These are phyloP conservation scores for Zaprionus gabonicus DNA, from an alignment of 1,140 invertebrate genomes.

Conservation along the genomic window DNA sequence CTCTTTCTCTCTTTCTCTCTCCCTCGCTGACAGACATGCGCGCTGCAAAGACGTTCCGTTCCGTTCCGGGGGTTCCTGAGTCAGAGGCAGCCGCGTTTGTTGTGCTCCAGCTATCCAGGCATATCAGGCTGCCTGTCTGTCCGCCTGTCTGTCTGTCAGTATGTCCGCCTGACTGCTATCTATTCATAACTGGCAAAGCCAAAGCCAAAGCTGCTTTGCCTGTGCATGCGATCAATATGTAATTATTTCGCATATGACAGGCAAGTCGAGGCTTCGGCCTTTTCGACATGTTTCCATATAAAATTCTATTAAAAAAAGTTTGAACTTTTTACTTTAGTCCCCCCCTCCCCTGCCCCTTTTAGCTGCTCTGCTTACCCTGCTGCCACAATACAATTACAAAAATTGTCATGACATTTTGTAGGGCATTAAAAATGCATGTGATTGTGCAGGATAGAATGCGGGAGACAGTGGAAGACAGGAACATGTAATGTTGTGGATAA, in stretches of 20 bases:
- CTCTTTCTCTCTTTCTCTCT: constrained; percentile 42
- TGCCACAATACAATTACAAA: constrained; percentile 35
- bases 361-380: too few species aligned
- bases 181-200: constrained; percentile 68
- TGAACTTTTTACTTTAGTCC: constrained; percentile 18
- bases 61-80: constrained; percentile 11
- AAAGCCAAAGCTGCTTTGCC: constrained; percentile 32
- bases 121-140: constrained; percentile 27
- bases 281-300: constrained; percentile 45
- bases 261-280: constrained; percentile 19
- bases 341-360: background rate
- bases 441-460: background rate
- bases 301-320: constrained; percentile 69
- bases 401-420: constrained; percentile 58
- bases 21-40: constrained; percentile 67
- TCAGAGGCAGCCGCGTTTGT: constrained; percentile 44
- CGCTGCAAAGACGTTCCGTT: constrained; percentile 60
- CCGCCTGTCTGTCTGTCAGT: constrained; percentile 16
- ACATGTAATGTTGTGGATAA: background rate
- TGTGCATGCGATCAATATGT: constrained; percentile 66
- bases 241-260: constrained; percentile 60
- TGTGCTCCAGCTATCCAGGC: constrained; percentile 46
- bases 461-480: background rate
- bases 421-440: constrained; percentile 60
- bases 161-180: constrained; percentile 49